Conservation (phyloP, 2,797 vertebrate genomes). For the Acanthis flammea region DNA sequence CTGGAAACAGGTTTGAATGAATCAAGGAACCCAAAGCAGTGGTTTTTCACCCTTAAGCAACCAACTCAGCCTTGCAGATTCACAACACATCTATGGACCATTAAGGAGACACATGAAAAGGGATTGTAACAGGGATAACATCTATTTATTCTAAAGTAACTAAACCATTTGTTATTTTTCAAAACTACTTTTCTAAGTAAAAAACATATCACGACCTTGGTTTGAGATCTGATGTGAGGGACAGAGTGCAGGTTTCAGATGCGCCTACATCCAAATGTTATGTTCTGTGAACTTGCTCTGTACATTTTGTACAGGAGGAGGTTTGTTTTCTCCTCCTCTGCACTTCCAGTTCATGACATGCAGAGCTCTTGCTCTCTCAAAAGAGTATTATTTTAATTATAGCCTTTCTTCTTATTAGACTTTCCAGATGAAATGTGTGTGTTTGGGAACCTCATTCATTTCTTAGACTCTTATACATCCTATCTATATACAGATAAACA, state of each 20-base stretch:
- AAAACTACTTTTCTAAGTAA: constrained; percentile 14
- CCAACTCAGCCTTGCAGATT: neutral
- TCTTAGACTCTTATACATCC: neutral
- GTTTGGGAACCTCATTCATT: neutral
- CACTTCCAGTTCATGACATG: constrained; percentile 2
- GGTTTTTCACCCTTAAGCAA: neutral
- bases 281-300: neutral
- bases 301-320: neutral
- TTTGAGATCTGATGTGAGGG: neutral
- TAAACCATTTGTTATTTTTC: neutral
- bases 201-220: neutral
- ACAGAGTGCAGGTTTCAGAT: constrained; percentile 2
- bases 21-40: neutral
- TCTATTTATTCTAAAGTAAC: neutral
- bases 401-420: neutral
- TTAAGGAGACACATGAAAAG: neutral
- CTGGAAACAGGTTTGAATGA: neutral
- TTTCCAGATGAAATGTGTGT: neutral
- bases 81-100: neutral
- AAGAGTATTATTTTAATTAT: neutral
- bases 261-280: neutral
- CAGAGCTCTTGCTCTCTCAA: neutral
- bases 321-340: neutral
- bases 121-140: neutral
- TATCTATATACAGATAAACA: neutral